A percentile compares a stretch with the other conserved stretches of the same genome.
phyloP scores from a whole-genome alignment of 2,888 invertebrate genomes.

The Tanypteryx hageni region DNA sequence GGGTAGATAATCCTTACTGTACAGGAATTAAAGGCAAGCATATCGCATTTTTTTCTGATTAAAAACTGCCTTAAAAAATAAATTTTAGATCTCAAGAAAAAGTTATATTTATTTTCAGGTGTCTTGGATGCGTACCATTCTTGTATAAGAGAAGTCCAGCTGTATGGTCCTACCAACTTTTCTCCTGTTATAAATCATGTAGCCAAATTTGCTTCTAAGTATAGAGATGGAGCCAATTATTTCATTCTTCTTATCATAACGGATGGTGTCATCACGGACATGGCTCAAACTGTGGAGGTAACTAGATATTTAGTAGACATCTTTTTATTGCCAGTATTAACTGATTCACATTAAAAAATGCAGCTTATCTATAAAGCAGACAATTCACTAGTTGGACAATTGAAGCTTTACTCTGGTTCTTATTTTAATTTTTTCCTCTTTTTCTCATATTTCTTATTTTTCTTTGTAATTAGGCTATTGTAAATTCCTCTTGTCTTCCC shows the following conservation, averaged over 20 bases:
- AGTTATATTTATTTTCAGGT: constrained; percentile 72
- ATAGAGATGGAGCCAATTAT: constrained; percentile 77
- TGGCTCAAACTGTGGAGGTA: constrained; percentile 76
- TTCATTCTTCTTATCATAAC: constrained; percentile 80
- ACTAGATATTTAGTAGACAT: not conserved
- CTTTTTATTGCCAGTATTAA: not conserved
- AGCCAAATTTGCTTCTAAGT: constrained; percentile 75
- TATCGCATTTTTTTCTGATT: not conserved
- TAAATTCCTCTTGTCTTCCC: constrained; percentile 77
- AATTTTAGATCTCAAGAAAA: not conserved
- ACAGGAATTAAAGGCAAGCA: constrained; percentile 74
- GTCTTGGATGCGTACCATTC: constrained; percentile 77
- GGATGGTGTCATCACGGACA: constrained; percentile 80
- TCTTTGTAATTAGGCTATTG: constrained; percentile 72
- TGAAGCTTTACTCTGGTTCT: not conserved
- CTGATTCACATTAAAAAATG: not conserved
- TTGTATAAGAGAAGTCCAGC: constrained; percentile 76
- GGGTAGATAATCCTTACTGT: constrained; percentile 77
- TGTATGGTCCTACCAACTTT: constrained; percentile 80
- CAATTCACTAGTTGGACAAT: not conserved
- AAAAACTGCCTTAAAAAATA: not conserved
- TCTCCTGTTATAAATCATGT: constrained; percentile 78
- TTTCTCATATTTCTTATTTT: not conserved
- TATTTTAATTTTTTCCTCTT: not conserved
- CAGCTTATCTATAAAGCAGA: not conserved